Percentiles rank a stretch among this genome's conserved stretches.
phyloP scores from a whole-genome alignment of 2,797 vertebrate genomes.

The Cichlasoma orientale region DNA sequence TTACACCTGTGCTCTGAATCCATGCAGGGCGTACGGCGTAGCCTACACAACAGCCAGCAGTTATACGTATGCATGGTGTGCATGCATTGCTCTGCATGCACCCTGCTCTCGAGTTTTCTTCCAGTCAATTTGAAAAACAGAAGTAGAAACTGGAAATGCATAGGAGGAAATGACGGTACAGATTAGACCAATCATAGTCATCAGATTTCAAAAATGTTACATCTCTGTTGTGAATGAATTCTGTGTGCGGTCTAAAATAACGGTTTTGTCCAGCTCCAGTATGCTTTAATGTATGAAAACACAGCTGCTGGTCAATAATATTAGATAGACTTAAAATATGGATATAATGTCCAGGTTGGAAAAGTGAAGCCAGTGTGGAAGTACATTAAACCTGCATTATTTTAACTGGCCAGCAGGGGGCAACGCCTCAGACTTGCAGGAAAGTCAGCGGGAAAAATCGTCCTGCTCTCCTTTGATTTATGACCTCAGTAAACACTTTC shows the following conservation, averaged over 20 bases:
- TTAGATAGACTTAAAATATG: background rate
- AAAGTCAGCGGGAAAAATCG: background rate
- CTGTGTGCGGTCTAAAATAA: background rate
- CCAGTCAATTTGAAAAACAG: background rate
- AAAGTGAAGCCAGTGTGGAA: background rate
- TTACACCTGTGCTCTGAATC: background rate
- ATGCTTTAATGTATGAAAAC: background rate
- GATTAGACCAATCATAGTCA: background rate
- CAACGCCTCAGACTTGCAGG: background rate
- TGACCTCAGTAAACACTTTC: background rate
- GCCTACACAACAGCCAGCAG: background rate
- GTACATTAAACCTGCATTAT: background rate
- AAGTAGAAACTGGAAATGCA: background rate
- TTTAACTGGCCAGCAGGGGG: background rate
- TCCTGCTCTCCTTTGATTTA: background rate
- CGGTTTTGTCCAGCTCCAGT: background rate
- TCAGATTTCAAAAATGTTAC: background rate
- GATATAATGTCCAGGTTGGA: background rate
- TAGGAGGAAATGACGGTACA: background rate
- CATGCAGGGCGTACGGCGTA: background rate
- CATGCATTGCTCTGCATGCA: too few species aligned
- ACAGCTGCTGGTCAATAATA: background rate
- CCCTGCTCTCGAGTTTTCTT: background rate
- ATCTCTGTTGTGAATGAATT: background rate
- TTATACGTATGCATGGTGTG: too few species aligned